Evolutionary conservation across 2,888 invertebrate species (phyloP), one percentile per base, ranked within the genome.

Genomic region (Palloptera scutellata): DNA sequence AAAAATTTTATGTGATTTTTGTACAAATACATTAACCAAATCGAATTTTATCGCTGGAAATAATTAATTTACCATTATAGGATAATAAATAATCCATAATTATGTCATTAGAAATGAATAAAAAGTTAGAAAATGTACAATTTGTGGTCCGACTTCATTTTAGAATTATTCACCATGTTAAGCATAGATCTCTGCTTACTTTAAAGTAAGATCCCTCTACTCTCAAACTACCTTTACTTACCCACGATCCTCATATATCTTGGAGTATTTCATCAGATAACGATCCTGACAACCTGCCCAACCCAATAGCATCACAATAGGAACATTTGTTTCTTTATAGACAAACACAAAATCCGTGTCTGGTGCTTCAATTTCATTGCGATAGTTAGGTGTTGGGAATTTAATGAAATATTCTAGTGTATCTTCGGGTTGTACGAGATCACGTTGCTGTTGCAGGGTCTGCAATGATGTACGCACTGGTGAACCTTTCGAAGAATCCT

Each of bases 271-370:
- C 75, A 91, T 88, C 64, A 93, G 83, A 82, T 93, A 90, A 78
- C 90, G 89, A 83, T 93, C 92, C 81, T 90, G 88, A 81, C 92
- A 92, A 51, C 93, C 93, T 61, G 92, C 91, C 93, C 93, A 93
- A 45, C 93, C 93, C 70, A 93, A 87, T 17, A 93, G 83, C 71
- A 93, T 84, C 42, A 93, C 89, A 59, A 92, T 88, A 51, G 92
- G 91, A 74, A 89, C 86, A 79, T 89, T 89, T 54, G 87, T 87
- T 73, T 89, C 89, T 75, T 88, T 87, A 72, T 88, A 87, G 66
- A 88, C 86, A 77, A 88, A 88, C 45, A 88, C 88, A 78, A 87
- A 88, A 75, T 88, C 88, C 59, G 78, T 79, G 65, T 84, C 84
- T 1, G 77, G 73, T 0, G 78, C 73, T 48, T 76, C 76, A 74